These are phyloP conservation scores for Xestoiulus laeticollis DNA, from an alignment of 2,888 invertebrate genomes.

Conservation along the genomic window DNA sequence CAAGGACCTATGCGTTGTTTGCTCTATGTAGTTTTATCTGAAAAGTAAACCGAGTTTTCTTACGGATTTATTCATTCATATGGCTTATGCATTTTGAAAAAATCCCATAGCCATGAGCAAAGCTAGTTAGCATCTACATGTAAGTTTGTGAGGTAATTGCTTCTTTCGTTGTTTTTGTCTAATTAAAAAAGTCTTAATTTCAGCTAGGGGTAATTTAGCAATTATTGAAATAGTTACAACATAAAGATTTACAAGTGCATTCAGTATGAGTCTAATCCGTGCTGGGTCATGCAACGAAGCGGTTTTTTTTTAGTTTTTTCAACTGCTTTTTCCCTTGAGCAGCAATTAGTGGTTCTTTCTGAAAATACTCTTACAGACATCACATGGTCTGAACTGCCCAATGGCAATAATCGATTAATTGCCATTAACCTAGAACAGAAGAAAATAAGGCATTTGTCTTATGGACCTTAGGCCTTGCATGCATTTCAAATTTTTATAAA, in stretches of 20 bases:
- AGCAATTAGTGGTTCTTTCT: neutral
- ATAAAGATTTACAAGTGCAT: neutral
- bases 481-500: neutral
- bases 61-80: neutral
- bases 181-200: neutral
- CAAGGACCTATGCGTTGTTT: too few species aligned
- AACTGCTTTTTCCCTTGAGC: neutral
- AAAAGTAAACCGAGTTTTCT: too few species aligned
- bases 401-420: neutral
- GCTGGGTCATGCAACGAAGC: neutral
- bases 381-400: neutral
- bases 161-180: neutral
- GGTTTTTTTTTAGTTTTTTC: neutral
- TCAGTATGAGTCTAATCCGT: neutral
- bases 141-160: neutral
- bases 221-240: neutral
- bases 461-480: neutral
- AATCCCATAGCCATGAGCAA: neutral
- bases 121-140: neutral
- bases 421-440: neutral
- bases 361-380: neutral
- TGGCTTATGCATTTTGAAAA: neutral
- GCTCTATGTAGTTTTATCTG: too few species aligned
- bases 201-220: neutral
- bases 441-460: neutral